Percentiles rank a stretch among this genome's conserved stretches.
phyloP scores from a whole-genome alignment of 2,888 invertebrate genomes.

The Sinodicranocentrus sp. region DNA sequence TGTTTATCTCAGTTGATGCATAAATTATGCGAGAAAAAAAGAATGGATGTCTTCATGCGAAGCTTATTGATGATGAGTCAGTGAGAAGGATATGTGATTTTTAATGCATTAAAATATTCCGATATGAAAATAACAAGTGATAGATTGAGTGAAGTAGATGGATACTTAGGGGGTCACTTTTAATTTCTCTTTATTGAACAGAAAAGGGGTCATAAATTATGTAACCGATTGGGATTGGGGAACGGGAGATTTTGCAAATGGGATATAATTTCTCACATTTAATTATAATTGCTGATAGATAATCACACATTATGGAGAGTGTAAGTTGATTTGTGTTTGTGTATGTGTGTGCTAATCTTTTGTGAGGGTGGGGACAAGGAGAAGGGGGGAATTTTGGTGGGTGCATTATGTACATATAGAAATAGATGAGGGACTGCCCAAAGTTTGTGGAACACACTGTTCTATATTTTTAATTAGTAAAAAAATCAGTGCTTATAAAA shows the following conservation, averaged over 20 bases:
- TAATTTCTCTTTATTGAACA: not conserved
- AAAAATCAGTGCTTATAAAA: constrained; percentile 13
- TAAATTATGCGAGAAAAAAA: too few relatives aligned
- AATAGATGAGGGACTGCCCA: not conserved
- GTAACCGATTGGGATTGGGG: constrained; percentile 34
- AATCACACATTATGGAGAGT: not conserved
- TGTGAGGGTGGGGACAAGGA: not conserved
- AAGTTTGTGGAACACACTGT: constrained; percentile 2
- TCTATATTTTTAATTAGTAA: constrained; percentile 35
- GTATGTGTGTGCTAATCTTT: constrained; percentile 4
- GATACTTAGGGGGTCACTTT: constrained; percentile 13
- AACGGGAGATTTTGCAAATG: not conserved
- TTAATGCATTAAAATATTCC: too few relatives aligned
- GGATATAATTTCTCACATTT: not conserved
- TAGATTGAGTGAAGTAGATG: too few relatives aligned
- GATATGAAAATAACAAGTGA: too few relatives aligned
- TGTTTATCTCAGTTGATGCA: too few relatives aligned
- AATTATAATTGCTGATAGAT: constrained; percentile 1
- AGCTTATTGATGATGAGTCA: too few relatives aligned
- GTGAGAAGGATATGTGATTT: too few relatives aligned
- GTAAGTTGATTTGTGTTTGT: not conserved
- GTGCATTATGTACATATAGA: not conserved
- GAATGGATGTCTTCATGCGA: too few relatives aligned
- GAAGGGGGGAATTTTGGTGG: not conserved
- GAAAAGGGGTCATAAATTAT: constrained; percentile 7